Evolutionary conservation across 53 echinoderm and acorn worm species (phyloP), one percentile per base, ranked within the genome.

Genomic region (Actinopyga echinites): DNA sequence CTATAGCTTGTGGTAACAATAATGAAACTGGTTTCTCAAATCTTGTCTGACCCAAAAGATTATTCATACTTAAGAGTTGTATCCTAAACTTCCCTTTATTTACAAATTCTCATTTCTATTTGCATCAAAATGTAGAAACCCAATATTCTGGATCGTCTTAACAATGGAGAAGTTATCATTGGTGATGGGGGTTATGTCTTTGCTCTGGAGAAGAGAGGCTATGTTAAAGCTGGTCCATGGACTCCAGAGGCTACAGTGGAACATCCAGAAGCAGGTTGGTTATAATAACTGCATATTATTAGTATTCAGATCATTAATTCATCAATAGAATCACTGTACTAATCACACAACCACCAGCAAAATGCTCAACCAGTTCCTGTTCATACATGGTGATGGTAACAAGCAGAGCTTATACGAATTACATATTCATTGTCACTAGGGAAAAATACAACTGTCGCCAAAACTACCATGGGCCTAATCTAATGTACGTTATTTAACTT

Each of bases 111-210:
- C 17, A 15, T 49, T 49, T 13, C 1, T 49, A 15, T 13, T 15
- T 49, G n/a, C n/a, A n/a, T 49, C 1, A 0, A 49, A 49, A 49
- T 49, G 1, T 74, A 88, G 83, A 91, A 89, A 83, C 82, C 85
- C 83, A 89, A 89, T 19, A 56, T 97, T 43, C 8, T 94, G 32
- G 94, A 97, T 56, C 85, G 97, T 20, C 74, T 97, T 36, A 82
- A 94, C 67, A 85, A 37, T 32, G 94, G 91, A 8, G 91, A 95
- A 65, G 55, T 97, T 13, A 87, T 97, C 23, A 82, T 97, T 36
- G 97, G 97, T 42, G 97, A 97, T 74, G 97, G 97, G 44, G 97
- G 97, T 1, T 97, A 91, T 67, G 97, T 97, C n/a, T 97, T 97
- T 79, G 94, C 94, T 20, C 65, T 97, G 77, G 97, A 97, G 79